These are phyloP conservation scores for Tiphia femorata DNA, from an alignment of 2,888 invertebrate species.

Conservation along the genomic window DNA sequence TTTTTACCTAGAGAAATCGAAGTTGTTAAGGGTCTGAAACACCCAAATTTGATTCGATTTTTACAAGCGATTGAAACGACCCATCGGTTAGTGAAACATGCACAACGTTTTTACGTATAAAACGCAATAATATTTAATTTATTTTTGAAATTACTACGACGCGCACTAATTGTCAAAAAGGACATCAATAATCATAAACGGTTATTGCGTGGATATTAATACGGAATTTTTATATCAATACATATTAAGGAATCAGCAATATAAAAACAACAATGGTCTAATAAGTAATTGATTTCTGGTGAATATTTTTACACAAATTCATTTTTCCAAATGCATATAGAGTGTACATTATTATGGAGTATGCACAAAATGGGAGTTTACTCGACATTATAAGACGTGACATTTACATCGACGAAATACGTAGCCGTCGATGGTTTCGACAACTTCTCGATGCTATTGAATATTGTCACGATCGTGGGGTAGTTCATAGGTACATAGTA, in stretches of 20 bases:
- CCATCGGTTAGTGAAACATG: constrained; percentile 80
- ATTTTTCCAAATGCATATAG: no score
- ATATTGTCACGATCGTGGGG: constrained; percentile 84
- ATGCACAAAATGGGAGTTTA: constrained; percentile 84
- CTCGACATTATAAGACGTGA: constrained; percentile 82
- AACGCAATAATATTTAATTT: no score
- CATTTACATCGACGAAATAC: constrained; percentile 77
- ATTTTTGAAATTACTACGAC: no score
- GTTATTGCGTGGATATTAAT: no score
- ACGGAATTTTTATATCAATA: no score
- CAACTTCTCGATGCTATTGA: constrained; percentile 82
- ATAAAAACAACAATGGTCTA: no score
- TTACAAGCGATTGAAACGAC: constrained; percentile 88
- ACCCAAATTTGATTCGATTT: constrained; percentile 84
- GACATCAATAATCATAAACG: no score
- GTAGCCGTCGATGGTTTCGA: constrained; percentile 79
- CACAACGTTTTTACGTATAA: no score
- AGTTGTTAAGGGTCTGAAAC: constrained; percentile 84
- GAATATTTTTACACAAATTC: no score
- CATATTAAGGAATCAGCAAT: no score
- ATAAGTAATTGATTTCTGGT: no score
- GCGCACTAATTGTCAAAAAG: no score
- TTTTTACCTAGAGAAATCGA: constrained; percentile 87
- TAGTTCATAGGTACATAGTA: constrained; percentile 79
- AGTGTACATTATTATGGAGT: constrained; percentile 88